Evolutionary conservation across 1,140 invertebrate genomes (phyloP).

Genomic region (Lepidurus couesii): DNA sequence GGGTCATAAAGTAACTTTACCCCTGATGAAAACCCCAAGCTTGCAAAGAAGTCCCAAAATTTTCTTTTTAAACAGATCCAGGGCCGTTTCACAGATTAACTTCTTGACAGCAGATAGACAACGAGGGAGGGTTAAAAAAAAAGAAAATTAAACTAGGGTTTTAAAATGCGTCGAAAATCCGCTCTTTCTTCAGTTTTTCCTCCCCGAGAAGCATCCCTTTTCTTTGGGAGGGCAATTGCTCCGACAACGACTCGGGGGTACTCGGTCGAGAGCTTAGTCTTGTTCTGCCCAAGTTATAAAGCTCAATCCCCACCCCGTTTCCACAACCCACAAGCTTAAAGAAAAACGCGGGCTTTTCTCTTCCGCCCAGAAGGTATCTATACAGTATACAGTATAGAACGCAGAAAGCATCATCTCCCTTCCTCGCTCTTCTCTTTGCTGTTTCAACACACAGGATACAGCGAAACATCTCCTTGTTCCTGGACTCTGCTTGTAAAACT

Average conservation of each 20-base stretch:
- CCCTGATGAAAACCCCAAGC: no score
- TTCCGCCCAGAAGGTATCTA: background rate
- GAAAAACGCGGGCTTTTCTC: background rate
- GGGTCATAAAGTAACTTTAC: no score
- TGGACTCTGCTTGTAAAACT: no score
- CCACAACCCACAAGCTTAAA: constrained; percentile 11
- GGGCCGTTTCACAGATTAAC: no score
- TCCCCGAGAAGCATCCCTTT: background rate
- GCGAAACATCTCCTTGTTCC: no score
- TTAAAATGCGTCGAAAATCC: background rate
- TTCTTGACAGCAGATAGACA: no score
- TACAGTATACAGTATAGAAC: background rate
- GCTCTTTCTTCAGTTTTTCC: background rate
- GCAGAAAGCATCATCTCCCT: no score
- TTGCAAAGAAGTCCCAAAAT: no score
- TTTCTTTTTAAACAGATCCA: no score
- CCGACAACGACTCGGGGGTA: background rate
- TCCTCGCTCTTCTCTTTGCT: no score
- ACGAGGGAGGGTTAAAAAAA: no score
- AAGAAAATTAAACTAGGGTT: background rate
- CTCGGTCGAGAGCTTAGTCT: constrained; percentile 1
- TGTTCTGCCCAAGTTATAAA: background rate
- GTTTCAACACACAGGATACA: no score
- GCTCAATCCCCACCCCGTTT: background rate
- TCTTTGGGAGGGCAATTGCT: background rate